phyloP scores from a whole-genome alignment of 2,113 vertebrate genomes.

The Bufo bufo region DNA sequence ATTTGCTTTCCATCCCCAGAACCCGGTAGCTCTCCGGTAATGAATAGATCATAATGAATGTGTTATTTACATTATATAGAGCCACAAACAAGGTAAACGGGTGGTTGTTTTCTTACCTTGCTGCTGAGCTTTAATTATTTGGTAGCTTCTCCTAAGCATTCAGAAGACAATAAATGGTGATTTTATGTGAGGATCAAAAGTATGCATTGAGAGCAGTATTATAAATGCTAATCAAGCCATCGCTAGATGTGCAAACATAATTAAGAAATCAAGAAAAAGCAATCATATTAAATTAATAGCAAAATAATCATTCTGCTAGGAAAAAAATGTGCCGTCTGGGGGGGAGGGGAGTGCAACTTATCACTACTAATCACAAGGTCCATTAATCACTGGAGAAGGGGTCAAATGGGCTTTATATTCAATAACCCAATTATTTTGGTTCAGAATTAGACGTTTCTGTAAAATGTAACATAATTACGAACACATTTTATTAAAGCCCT shows the following conservation, averaged over 20 bases:
- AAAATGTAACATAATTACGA: constrained; percentile 2
- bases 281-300: constrained; percentile 56
- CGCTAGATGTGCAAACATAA: constrained; percentile 53
- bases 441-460: constrained; percentile 24
- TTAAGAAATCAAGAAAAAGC: constrained; percentile 54
- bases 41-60: constrained; percentile 9
- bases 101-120: background rate
- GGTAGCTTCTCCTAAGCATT: background rate
- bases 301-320: constrained; percentile 46
- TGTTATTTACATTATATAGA: constrained; percentile 1
- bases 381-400: constrained; percentile 34
- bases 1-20: constrained; percentile 18
- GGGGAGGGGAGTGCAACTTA: background rate
- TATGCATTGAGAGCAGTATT: constrained; percentile 47
- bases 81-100: background rate
- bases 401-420: constrained; percentile 9
- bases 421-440: background rate
- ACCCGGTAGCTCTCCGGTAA: background rate
- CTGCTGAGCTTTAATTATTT: constrained; percentile 17
- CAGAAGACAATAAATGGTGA: constrained; percentile 38
- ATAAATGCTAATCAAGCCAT: constrained; percentile 48
- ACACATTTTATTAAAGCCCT: background rate
- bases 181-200: constrained; percentile 47
- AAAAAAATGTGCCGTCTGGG: background rate
- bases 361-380: constrained; percentile 32